Evolutionary conservation across 2,113 vertebrate species (phyloP), one percentile per base, ranked within the genome.

Genomic region (Macaca nemestrina): DNA sequence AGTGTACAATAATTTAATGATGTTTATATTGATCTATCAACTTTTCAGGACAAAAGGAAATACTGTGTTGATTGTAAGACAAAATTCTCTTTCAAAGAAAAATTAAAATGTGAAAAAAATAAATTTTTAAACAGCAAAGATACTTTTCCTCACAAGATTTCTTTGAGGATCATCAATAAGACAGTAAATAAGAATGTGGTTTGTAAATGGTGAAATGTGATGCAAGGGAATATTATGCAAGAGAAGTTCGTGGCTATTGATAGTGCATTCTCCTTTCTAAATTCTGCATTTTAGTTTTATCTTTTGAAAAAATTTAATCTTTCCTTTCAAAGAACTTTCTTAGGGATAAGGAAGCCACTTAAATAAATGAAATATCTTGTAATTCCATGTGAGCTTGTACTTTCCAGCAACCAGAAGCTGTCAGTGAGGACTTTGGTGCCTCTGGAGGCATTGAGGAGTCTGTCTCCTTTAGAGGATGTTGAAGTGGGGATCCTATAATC

Each of bases 261-360:
- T 57, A 89, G 22, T 38, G 2, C 25, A 17, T 94, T 10, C 23
- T 72, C 38, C 61, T 94, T 89, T 72, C 1, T 18, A 94, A 82
- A 90, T 88, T 84, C 48, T 94, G 11, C 48, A 64, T 94, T 76
- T 94, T 92, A 70, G 85, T 70, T 94, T 88, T 67, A 67, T 25
- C 14, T 94, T 81, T 92, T 95, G 73, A 89, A 89, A 55, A 94
- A 94, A 45, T 79, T 78, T 50, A 83, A 83, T 75, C 11, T 93
- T 67, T 8, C 11, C 35, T 87, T 90, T 93, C 32, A 72, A 76
- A 57, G 25, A 52, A 20, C 11, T 94, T 12, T 48, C n/a, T 64
- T 79, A 8, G 35, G 52, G 50, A 22, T 90, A 12, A 76, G 50
- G 27, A 82, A 82, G 8, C 32, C 35, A 27, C 68, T 25, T 78